Evolutionary conservation across 1,140 invertebrate genomes (phyloP).

Genomic region (Ctenoplectra terminalis): DNA sequence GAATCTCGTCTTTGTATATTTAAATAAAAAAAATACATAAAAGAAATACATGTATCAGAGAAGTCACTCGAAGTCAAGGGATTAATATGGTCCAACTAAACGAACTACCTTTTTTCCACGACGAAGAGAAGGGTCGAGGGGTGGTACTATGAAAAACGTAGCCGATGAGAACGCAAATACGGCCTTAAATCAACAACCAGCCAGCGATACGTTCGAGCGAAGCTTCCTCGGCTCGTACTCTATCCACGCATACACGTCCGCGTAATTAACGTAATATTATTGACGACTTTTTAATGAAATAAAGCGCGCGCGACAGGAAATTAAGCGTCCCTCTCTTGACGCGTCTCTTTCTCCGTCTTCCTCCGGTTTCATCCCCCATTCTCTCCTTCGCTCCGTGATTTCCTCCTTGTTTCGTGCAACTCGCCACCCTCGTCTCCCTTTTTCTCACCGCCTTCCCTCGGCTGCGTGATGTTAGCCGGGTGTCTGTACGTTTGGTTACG

Average conservation of each 20-base stretch:
- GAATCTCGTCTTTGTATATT: too few relatives aligned
- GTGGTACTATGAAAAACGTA: too few relatives aligned
- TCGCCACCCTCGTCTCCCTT: too few relatives aligned
- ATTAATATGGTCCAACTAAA: too few relatives aligned
- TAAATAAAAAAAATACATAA: too few relatives aligned
- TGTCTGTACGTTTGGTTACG: constrained; percentile 29
- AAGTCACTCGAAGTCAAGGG: too few relatives aligned
- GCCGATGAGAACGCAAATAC: too few relatives aligned
- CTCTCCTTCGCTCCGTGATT: constrained; percentile 18
- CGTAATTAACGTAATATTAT: constrained; percentile 63
- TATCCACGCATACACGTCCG: not conserved
- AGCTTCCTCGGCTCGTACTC: too few relatives aligned
- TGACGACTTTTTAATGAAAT: constrained; percentile 73
- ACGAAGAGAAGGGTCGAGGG: too few relatives aligned
- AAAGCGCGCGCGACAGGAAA: constrained; percentile 65
- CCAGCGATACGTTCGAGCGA: too few relatives aligned
- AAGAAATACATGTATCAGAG: too few relatives aligned
- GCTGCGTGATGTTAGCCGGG: not conserved
- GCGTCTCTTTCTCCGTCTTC: constrained; percentile 36
- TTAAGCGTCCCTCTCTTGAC: constrained; percentile 63
- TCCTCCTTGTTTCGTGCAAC: constrained; percentile 34
- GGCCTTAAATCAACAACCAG: not conserved
- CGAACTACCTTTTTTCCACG: too few relatives aligned
- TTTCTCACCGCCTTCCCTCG: not conserved
- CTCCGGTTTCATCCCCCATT: not conserved